These are phyloP conservation scores for Spinus olivaceus DNA, from an alignment of 2,797 vertebrate species.

Conservation along the genomic window DNA sequence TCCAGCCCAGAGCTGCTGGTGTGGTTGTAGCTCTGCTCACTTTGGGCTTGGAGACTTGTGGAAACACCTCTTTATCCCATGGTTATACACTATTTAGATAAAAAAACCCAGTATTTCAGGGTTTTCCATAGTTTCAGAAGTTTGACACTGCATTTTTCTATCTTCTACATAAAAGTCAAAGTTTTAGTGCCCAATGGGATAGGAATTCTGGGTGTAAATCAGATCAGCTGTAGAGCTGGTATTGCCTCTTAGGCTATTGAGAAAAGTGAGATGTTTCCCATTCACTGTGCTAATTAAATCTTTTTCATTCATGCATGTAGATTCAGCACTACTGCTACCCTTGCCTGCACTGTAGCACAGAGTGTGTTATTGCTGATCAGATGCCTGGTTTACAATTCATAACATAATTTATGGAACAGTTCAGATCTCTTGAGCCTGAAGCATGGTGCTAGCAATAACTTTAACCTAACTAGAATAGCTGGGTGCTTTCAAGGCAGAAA, in stretches of 20 bases:
- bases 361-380: background rate
- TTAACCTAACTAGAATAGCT: background rate
- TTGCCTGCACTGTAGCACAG: background rate
- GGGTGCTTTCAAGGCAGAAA: background rate
- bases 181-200: background rate
- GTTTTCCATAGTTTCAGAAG: background rate
- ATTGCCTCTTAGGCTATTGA: background rate
- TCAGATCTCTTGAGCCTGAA: background rate
- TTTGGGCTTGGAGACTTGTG: background rate
- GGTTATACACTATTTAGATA: background rate
- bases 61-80: background rate
- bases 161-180: background rate
- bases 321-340: background rate
- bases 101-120: background rate
- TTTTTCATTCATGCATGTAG: constrained; percentile 2
- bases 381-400: constrained; percentile 9
- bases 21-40: background rate
- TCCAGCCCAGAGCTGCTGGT: background rate
- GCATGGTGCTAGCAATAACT: background rate
- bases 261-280: background rate
- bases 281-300: constrained; percentile 10
- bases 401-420: background rate
- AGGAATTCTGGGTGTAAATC: background rate
- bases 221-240: background rate
- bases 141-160: background rate